phyloP scores from a whole-genome alignment of 2,797 vertebrate species.

The Natrix natrix region DNA sequence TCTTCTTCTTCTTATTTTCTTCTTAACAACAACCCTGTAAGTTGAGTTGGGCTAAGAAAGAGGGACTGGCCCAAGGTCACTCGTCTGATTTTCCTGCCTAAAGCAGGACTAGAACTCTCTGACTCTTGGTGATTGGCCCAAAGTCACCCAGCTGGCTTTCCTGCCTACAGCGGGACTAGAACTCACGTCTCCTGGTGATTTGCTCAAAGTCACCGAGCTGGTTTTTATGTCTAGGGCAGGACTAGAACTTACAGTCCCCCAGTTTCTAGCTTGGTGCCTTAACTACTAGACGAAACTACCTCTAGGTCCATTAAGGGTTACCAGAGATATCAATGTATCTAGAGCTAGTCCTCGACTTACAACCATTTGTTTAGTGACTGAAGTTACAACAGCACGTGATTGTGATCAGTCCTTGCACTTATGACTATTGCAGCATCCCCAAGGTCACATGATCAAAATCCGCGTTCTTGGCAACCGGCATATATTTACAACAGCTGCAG shows the following conservation, averaged over 20 bases:
- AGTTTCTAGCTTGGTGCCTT: neutral
- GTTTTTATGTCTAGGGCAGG: accelerated
- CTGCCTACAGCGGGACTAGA: too few species aligned
- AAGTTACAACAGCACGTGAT: neutral
- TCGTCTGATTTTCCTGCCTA: too few species aligned
- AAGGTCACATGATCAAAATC: neutral
- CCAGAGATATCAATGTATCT: neutral
- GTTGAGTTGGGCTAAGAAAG: neutral
- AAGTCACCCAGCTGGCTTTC: too few species aligned
- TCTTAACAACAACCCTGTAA: neutral
- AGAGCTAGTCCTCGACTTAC: neutral
- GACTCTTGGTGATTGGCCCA: too few species aligned
- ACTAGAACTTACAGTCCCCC: neutral
- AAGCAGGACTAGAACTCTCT: accelerated
- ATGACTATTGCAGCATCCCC: neutral
- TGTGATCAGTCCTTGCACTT: neutral
- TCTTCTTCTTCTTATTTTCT: neutral
- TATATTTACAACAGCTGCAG: neutral
- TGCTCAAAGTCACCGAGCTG: too few species aligned
- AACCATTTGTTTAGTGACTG: neutral
- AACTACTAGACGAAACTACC: neutral
- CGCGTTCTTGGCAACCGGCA: neutral
- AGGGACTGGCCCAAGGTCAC: neutral
- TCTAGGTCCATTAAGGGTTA: neutral
- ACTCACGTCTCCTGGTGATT: too few species aligned